A percentile compares a stretch with the other conserved stretches of the same genome.
Conservation (phyloP, 1,140 invertebrate species). For the Drosophila grimshawi region DNA sequence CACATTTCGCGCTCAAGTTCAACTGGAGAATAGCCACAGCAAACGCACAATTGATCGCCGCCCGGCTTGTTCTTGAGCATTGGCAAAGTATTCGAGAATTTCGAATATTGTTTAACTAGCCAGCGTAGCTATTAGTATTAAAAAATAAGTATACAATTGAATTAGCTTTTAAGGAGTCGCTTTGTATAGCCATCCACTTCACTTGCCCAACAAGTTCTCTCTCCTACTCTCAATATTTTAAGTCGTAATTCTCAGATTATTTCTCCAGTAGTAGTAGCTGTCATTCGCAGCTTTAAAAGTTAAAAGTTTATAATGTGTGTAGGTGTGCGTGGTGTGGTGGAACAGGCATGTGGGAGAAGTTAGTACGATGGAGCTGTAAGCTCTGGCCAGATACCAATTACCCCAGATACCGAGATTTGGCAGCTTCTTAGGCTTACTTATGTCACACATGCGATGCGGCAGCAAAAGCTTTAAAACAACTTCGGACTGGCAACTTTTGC, state of each 20-base stretch:
- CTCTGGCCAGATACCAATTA: conserved; percentile 19
- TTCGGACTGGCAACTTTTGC: conserved; percentile 32
- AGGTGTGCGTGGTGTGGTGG: not conserved
- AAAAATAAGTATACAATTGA: too few relatives aligned
- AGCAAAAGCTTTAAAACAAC: conserved; percentile 29
- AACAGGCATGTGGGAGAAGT: not conserved
- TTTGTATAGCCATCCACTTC: too few relatives aligned
- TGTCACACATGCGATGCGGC: conserved; percentile 62
- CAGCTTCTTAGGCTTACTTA: conserved; percentile 75
- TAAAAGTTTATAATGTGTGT: conserved; percentile 3
- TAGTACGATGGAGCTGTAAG: conserved; percentile 31
- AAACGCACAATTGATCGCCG: too few relatives aligned
- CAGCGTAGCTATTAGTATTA: too few relatives aligned
- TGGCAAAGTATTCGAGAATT: too few relatives aligned
- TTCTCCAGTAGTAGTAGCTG: not conserved
- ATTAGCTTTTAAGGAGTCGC: too few relatives aligned
- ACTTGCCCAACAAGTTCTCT: not conserved
- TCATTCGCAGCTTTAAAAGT: conserved; percentile 3
- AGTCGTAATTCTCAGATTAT: not conserved
- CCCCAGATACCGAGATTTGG: conserved; percentile 39
- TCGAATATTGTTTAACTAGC: too few relatives aligned
- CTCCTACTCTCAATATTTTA: not conserved
- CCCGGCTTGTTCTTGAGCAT: too few relatives aligned
- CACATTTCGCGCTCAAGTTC: conserved; percentile 11
- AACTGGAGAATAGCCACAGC: not conserved